phyloP scores from a whole-genome alignment of 2,797 vertebrate species.

The Melanotaenia trifasciata region DNA sequence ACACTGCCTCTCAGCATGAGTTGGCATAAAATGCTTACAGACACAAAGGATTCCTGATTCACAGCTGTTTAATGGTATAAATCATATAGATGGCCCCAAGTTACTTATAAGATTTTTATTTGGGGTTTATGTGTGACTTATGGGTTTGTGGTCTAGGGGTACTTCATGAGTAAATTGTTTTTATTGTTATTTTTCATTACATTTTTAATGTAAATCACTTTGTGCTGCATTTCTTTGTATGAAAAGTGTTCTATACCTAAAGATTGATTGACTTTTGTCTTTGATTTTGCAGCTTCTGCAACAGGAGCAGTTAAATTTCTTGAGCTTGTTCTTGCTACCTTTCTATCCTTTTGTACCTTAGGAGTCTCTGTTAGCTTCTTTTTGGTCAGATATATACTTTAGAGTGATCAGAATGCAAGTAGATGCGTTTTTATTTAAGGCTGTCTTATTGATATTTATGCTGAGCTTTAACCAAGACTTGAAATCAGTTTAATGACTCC shows the following conservation, averaged over 20 bases:
- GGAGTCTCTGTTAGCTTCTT: neutral
- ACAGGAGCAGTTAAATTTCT: neutral
- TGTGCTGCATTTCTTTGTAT: no score
- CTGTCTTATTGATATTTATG: neutral
- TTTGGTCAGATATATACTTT: neutral
- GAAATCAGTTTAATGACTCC: neutral
- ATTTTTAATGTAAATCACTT: no score
- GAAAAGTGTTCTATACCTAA: no score
- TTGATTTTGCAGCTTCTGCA: neutral
- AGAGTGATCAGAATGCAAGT: neutral
- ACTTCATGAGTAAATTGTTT: no score
- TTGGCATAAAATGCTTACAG: neutral
- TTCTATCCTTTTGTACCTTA: no score
- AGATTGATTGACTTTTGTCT: neutral
- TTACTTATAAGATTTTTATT: neutral
- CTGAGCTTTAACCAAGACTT: neutral
- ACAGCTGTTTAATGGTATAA: neutral
- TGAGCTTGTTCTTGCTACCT: neutral
- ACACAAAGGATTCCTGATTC: no score
- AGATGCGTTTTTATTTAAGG: neutral
- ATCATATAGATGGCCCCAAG: neutral
- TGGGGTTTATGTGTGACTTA: no score
- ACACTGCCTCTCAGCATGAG: neutral
- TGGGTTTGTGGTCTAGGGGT: no score
- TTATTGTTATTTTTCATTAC: no score